Conservation (phyloP, 2,113 vertebrate genomes). For the Myotis davidii region DNA sequence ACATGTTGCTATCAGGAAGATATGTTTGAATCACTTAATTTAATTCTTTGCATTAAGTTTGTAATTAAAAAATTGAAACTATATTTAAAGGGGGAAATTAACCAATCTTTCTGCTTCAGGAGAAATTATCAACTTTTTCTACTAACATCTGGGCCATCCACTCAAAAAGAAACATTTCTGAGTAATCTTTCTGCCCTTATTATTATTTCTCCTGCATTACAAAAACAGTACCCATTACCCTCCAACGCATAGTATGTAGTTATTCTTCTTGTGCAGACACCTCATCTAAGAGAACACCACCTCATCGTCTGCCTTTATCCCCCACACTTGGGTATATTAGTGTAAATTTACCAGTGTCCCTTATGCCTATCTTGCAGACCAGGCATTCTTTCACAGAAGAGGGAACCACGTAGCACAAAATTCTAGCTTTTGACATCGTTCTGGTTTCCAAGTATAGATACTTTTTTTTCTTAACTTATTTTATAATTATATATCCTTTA, state of each 20-base stretch:
- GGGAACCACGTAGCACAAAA: background rate
- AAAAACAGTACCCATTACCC: background rate
- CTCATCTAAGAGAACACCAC: background rate
- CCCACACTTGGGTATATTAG: background rate
- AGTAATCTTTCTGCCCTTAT: background rate
- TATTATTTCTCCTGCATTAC: background rate
- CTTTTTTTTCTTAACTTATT: background rate
- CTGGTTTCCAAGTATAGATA: background rate
- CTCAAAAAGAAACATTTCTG: background rate
- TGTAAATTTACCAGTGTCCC: background rate
- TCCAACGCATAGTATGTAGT: background rate
- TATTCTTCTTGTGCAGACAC: background rate
- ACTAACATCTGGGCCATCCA: background rate
- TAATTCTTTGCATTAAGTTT: background rate
- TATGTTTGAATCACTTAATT: background rate
- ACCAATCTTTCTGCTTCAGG: background rate
- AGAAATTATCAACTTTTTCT: background rate
- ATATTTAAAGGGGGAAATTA: background rate
- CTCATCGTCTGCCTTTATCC: background rate
- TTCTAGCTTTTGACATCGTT: background rate
- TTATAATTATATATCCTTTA: background rate
- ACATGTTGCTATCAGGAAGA: background rate
- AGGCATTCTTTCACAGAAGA: background rate
- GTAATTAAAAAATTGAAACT: background rate
- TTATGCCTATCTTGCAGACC: background rate